phyloP scores from a whole-genome alignment of 53 echinoderm and acorn worm genomes.

The Holothuria leucospilota region DNA sequence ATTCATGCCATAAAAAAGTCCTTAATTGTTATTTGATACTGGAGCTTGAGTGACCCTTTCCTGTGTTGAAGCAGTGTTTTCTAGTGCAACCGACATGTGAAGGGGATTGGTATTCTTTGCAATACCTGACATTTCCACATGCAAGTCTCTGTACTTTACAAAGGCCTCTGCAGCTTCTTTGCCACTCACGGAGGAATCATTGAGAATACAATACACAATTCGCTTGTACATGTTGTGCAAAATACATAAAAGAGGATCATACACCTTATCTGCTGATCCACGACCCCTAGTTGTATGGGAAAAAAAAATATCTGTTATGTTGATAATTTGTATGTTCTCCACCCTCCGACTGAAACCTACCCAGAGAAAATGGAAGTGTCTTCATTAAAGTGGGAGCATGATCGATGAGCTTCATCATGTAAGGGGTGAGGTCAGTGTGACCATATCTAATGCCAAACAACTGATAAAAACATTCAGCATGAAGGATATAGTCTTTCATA shows the following conservation, averaged over 20 bases:
- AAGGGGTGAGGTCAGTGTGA: not conserved
- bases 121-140: not conserved
- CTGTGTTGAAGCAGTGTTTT: not conserved
- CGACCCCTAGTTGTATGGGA: no score
- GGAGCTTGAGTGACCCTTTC: not conserved
- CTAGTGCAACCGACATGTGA: not conserved
- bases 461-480: constrained; percentile 10
- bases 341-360: not conserved
- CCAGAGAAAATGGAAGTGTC: not conserved
- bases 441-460: not conserved
- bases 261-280: not conserved
- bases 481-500: not conserved
- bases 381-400: not conserved
- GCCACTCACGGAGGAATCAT: not conserved
- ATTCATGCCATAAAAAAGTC: not conserved
- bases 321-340: not conserved
- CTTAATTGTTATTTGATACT: not conserved
- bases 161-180: not conserved
- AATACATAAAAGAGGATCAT: not conserved
- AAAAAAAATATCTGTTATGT: not conserved
- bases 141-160: not conserved
- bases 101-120: not conserved
- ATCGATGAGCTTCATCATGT: constrained; percentile 4
- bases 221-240: not conserved
- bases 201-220: not conserved